phyloP scores from a whole-genome alignment of 1,140 invertebrate genomes.

The Pantala flavescens region DNA sequence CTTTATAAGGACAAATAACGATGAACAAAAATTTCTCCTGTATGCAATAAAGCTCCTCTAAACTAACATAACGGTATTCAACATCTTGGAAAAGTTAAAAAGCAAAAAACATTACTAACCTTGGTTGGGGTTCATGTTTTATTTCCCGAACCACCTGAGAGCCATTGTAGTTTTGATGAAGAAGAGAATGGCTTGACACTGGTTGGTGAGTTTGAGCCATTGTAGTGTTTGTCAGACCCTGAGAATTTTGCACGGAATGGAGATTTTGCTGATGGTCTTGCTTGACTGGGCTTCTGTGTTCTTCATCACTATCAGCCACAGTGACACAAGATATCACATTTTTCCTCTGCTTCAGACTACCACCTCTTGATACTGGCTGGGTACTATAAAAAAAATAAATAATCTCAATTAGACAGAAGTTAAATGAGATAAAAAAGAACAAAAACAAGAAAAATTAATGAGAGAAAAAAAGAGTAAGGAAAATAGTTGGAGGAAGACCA shows the following conservation, averaged over 20 bases:
- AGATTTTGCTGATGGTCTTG: conserved; percentile 40
- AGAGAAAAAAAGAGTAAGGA: no score
- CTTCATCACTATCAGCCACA: conserved; percentile 69
- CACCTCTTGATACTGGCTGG: conserved; percentile 34
- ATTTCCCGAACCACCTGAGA: conserved; percentile 26
- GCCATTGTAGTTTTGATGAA: background rate
- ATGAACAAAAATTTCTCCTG: no score
- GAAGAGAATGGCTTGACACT: background rate
- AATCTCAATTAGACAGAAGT: no score
- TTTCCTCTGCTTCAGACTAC: conserved; percentile 37
- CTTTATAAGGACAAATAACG: no score
- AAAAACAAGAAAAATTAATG: no score
- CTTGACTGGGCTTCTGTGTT: conserved; percentile 46
- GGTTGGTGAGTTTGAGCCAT: conserved; percentile 14
- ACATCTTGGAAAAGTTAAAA: no score
- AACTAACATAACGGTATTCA: no score
- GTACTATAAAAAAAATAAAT: conserved; percentile 29
- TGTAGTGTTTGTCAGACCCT: conserved; percentile 20
- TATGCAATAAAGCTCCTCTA: no score
- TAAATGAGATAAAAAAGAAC: no score
- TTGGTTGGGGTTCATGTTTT: conserved; percentile 34
- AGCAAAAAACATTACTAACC: conserved; percentile 18
- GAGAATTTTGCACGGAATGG: conserved; percentile 25
- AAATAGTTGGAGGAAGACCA: no score
- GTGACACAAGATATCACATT: conserved; percentile 75